A percentile compares a stretch with the other conserved stretches of the same genome.
phyloP scores from a whole-genome alignment of 2,797 vertebrate species.

The Arremon aurantiirostris region DNA sequence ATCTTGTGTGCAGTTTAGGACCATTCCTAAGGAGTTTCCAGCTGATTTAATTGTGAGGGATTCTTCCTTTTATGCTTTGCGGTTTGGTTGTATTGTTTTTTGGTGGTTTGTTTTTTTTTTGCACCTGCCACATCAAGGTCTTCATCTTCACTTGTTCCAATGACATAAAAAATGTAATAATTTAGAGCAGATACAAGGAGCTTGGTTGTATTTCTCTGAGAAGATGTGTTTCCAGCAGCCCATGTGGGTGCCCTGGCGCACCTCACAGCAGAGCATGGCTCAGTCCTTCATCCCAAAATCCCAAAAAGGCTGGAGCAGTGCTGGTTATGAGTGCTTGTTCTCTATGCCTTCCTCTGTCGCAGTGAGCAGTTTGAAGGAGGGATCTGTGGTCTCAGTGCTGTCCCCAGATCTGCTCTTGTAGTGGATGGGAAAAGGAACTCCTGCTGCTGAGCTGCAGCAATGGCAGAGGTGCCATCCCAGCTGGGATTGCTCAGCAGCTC shows the following conservation, averaged over 20 bases:
- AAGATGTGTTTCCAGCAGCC: neutral
- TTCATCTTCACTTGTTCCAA: neutral
- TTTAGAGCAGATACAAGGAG: neutral
- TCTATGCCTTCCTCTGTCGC: neutral
- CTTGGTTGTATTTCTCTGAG: neutral
- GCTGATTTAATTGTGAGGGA: neutral
- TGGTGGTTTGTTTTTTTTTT: neutral
- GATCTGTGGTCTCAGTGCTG: neutral
- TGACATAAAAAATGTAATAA: neutral
- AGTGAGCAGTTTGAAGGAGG: neutral
- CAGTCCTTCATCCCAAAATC: neutral
- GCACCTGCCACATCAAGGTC: neutral
- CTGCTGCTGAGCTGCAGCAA: neutral
- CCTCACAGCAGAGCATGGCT: neutral
- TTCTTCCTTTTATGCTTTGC: neutral
- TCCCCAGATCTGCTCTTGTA: neutral
- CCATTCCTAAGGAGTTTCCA: neutral
- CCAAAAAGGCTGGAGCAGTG: neutral
- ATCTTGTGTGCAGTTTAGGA: neutral
- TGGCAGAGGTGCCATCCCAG: neutral
- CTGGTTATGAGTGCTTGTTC: neutral
- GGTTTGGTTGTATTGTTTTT: neutral
- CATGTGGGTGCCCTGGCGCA: neutral
- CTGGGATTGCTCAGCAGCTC: neutral
- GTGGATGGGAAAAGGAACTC: neutral